These are phyloP conservation scores for Callipepla squamata DNA, from an alignment of 2,113 vertebrate species.

Conservation along the genomic window DNA sequence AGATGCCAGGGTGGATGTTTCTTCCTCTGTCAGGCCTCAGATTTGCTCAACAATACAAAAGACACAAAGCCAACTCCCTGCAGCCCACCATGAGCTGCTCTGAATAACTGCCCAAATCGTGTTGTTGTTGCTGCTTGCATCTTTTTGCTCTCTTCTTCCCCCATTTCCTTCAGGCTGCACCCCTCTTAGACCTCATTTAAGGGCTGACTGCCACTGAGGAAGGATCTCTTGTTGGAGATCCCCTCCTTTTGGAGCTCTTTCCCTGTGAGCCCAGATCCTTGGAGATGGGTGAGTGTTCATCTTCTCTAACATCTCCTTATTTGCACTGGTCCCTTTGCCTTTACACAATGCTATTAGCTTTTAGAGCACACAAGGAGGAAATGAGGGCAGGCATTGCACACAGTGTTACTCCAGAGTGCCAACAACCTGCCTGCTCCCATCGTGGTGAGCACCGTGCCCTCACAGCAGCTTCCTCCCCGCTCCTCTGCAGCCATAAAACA, in stretches of 20 bases:
- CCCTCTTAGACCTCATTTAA: too few relatives aligned
- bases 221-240: too few relatives aligned
- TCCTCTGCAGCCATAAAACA: constrained; percentile 9
- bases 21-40: not conserved
- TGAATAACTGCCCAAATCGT: fast-evolving
- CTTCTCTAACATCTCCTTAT: too few relatives aligned
- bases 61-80: not conserved
- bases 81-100: not conserved
- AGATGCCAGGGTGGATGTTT: fast-evolving
- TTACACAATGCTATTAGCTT: not conserved
- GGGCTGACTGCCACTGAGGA: too few relatives aligned
- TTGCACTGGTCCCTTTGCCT: too few relatives aligned
- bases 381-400: not conserved
- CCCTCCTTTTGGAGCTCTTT: too few relatives aligned
- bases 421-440: not conserved
- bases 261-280: too few relatives aligned
- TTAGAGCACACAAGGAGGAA: not conserved
- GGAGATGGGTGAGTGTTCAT: too few relatives aligned
- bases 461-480: not conserved
- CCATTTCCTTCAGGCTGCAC: too few relatives aligned
- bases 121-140: fast-evolving
- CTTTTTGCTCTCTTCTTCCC: fast-evolving
- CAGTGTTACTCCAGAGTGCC: not conserved
- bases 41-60: not conserved
- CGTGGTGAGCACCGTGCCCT: not conserved